Base-by-base conservation (phyloP, 2,797 vertebrate species). In the Thaleichthys pacificus region DNA sequence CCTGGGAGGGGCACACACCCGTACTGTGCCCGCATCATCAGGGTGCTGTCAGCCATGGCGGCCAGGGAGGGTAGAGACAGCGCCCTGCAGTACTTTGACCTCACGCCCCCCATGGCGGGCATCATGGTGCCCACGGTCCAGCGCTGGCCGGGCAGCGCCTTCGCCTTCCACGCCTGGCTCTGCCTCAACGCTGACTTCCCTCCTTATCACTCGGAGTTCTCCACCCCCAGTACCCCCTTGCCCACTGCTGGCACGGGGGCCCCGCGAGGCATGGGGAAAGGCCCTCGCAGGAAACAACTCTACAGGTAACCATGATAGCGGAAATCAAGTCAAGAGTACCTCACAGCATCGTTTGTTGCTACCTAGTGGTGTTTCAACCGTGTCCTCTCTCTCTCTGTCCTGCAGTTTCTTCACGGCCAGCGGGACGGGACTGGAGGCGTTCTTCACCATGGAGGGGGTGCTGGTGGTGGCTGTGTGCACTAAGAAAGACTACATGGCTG, bases 391-490 rank as follows among this genome's bases (percentile, higher is more conserved):
- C 14, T 24, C 24, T 24, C 5, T 24, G 22, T 61, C 22, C 24
- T 6, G 2, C 12, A 99, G 97, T 86, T 98, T 99, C 85, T 97
- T 99, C 87, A 95, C 95, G 2, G 94, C 94, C 2, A 92, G 94
- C 0, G 97, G 97, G 68, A 98, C 96, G 0, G 97, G 97, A 28
- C 94, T 99, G 0, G 97, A 99, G 83, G 96, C 97, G 1, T 99
- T 99, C 91, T 98, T 99, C 90, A 98, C 96, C 0, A 79, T 92
- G 0, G 93, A 95, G 0, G 96, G 97, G 0, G 93, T 96, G 78
- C 89, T 99, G 86, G 97, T 98, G 79, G 97, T 98, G 76, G 97
- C 97, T 0, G 97, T 99, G 69, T 99, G 97, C 90, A 99, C 97
- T 63, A 97, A 96, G 89, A 99, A 97, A 82, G 97, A 99, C 32